phyloP scores from a whole-genome alignment of 1,140 invertebrate species.

The Triops cancriformis region DNA sequence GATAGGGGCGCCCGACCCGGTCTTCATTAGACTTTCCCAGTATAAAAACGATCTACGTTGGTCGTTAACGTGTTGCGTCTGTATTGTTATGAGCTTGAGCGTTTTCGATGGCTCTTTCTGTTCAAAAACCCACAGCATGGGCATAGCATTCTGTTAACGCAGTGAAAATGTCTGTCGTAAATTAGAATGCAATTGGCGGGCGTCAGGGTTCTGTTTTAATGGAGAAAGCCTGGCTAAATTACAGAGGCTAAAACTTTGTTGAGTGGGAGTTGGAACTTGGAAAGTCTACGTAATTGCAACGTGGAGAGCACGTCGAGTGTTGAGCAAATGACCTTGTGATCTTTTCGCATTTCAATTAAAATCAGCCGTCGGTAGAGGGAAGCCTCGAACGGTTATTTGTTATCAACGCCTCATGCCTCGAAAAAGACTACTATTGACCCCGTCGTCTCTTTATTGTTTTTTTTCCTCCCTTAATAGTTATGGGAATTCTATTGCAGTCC shows the following conservation, averaged over 20 bases:
- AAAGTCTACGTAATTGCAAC: neutral
- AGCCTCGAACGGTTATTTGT: too few species aligned
- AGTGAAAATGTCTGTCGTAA: conserved; percentile 10
- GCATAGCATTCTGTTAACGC: neutral
- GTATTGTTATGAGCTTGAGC: neutral
- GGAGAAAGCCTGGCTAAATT: conserved; percentile 9
- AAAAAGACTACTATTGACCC: too few species aligned
- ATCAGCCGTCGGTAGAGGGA: neutral
- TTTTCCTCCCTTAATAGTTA: too few species aligned
- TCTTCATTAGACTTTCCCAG: too few species aligned
- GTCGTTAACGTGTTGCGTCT: neutral
- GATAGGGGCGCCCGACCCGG: too few species aligned
- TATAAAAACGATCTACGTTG: too few species aligned
- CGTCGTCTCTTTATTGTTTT: too few species aligned
- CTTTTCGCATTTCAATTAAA: neutral
- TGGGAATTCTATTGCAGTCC: neutral
- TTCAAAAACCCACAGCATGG: neutral
- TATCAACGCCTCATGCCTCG: too few species aligned
- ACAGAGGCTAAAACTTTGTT: neutral
- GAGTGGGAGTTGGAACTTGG: neutral
- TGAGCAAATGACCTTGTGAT: neutral
- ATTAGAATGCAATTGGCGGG: neutral
- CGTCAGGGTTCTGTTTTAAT: neutral
- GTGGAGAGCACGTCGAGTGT: neutral
- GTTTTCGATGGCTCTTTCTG: too few species aligned